Conservation (phyloP, 1,140 invertebrate species). For the Diprion similis region DNA sequence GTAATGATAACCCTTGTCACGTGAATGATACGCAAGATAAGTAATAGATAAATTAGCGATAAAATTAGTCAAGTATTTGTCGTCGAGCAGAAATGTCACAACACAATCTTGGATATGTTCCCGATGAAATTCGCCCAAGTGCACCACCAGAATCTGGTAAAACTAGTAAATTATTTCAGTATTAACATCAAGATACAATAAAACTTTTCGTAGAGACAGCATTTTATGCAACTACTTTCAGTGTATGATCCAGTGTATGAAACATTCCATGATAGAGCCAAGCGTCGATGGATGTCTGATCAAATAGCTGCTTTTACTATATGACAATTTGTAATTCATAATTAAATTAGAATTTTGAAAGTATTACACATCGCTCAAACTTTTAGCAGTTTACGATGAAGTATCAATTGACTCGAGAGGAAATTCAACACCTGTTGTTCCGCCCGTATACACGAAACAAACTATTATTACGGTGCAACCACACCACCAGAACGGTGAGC, state of each 20-base stretch:
- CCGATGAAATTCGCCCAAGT: neutral
- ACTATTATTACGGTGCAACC: neutral
- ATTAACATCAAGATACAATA: too few relatives aligned
- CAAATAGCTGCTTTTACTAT: neutral
- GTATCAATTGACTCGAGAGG: neutral
- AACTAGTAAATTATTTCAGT: too few relatives aligned
- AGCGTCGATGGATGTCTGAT: too few relatives aligned
- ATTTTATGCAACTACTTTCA: too few relatives aligned
- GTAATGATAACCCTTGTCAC: neutral
- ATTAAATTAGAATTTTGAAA: neutral
- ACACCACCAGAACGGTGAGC: neutral
- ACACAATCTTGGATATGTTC: neutral
- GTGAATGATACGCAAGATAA: neutral
- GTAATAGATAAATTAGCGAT: neutral
- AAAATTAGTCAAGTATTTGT: neutral
- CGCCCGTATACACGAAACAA: neutral
- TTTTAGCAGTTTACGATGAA: neutral
- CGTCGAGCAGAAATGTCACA: constrained; percentile 1
- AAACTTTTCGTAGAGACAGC: too few relatives aligned
- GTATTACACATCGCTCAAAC: neutral
- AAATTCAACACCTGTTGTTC: neutral
- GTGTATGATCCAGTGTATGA: too few relatives aligned
- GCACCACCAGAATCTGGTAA: neutral
- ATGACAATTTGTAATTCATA: neutral
- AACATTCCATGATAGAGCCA: too few relatives aligned